Percentiles rank a stretch among this genome's conserved stretches.
These are phyloP conservation scores for Philypnodon macrostomus DNA, from an alignment of 2,797 vertebrate genomes.

Conservation along the genomic window DNA sequence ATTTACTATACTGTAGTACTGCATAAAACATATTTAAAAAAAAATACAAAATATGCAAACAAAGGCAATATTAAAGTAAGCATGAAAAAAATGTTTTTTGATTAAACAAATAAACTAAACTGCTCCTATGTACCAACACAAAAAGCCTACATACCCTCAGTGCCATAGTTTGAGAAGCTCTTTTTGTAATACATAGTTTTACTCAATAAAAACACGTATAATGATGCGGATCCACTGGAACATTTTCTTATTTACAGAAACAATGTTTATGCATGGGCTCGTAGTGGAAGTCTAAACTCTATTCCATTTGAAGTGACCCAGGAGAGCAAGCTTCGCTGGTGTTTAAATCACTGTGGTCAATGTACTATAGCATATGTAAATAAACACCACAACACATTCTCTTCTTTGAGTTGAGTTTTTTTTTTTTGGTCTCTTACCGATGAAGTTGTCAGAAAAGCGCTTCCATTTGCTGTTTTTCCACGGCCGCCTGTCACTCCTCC, in stretches of 20 bases:
- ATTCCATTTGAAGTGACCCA: conserved; percentile 66
- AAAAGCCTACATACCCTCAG: too few species aligned
- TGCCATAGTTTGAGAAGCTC: too few species aligned
- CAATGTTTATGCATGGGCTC: conserved; percentile 72
- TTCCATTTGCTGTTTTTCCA: conserved; percentile 44
- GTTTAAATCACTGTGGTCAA: conserved; percentile 69
- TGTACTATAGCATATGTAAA: conserved; percentile 60
- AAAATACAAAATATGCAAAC: too few species aligned
- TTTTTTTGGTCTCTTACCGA: conserved; percentile 24
- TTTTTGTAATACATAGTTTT: too few species aligned
- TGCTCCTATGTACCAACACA: too few species aligned
- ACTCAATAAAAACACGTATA: conserved; percentile 78
- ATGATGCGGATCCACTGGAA: conserved; percentile 65
- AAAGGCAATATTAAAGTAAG: too few species aligned
- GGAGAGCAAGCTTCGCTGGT: conserved; percentile 48
- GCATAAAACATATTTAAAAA: too few species aligned
- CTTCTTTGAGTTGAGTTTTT: conserved; percentile 32
- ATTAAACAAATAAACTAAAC: too few species aligned
- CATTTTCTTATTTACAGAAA: conserved; percentile 69
- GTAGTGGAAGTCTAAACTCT: conserved; percentile 58
- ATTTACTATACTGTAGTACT: too few species aligned
- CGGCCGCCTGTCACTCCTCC: conserved; percentile 46
- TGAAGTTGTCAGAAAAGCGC: conserved; percentile 54
- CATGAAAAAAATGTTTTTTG: too few species aligned
- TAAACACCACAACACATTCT: conserved; percentile 39